A percentile compares a stretch with the other conserved stretches of the same genome.
phyloP scores from a whole-genome alignment of 2,888 invertebrate genomes.

The Autographa pulchrina region DNA sequence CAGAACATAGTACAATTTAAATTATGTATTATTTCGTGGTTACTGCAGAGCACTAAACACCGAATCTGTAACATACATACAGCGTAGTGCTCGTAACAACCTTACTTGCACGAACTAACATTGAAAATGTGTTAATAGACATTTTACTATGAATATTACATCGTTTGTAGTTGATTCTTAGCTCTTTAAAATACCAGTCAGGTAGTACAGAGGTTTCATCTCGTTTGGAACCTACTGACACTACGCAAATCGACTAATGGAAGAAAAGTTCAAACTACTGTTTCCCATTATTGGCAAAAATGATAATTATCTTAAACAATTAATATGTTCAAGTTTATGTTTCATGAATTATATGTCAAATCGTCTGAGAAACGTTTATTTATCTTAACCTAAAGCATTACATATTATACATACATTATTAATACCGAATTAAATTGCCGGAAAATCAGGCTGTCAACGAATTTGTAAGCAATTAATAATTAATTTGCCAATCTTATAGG shows the following conservation, averaged over 20 bases:
- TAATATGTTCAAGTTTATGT: no score
- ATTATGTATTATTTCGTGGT: not conserved
- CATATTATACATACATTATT: no score
- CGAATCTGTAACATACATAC: not conserved
- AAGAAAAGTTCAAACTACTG: no score
- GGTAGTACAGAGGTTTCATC: not conserved
- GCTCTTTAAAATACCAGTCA: not conserved
- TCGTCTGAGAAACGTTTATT: no score
- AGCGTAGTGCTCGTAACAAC: not conserved
- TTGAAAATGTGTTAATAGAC: not conserved
- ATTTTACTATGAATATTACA: not conserved
- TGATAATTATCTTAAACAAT: no score
- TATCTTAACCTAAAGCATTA: no score
- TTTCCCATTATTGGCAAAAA: no score
- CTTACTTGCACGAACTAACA: not conserved
- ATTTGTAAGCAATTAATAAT: conserved; percentile 4
- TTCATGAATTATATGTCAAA: no score
- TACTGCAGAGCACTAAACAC: not conserved
- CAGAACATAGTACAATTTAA: no score
- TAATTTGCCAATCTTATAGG: not conserved
- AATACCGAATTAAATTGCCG: not conserved
- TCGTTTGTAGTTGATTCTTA: not conserved
- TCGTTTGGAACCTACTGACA: not conserved
- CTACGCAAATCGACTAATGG: no score
- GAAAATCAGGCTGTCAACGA: not conserved